Evolutionary conservation across 2,113 vertebrate species (phyloP).

Genomic region (Mastomys natalensis): DNA sequence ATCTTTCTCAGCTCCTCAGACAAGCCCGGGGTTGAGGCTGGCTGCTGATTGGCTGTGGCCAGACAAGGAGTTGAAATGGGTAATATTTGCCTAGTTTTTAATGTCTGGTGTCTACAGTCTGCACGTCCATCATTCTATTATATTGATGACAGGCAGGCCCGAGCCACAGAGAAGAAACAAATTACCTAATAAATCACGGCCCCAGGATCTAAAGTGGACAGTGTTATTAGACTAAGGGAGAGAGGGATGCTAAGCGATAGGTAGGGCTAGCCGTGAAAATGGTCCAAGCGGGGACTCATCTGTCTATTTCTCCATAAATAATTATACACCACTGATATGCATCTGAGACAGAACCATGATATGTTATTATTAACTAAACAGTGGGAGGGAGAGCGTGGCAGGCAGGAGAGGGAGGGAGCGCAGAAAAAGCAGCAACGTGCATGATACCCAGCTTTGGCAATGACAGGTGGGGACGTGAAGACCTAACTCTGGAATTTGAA

Average conservation of each 20-base stretch:
- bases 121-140: constrained; percentile 91
- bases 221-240: constrained; percentile 87
- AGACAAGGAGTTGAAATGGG: constrained; percentile 76
- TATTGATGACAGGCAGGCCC: constrained; percentile 85
- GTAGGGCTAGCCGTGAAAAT: constrained; percentile 69
- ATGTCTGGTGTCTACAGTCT: constrained; percentile 83
- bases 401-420: neutral
- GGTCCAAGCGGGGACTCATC: constrained; percentile 41
- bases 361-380: constrained; percentile 76
- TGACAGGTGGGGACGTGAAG: neutral
- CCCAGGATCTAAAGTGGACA: constrained; percentile 84
- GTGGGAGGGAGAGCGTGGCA: constrained; percentile 33
- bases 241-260: constrained; percentile 76
- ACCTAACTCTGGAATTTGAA: neutral
- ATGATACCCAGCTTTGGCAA: neutral
- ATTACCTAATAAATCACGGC: constrained; percentile 95
- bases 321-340: constrained; percentile 56
- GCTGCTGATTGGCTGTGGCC: constrained; percentile 79
- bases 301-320: constrained; percentile 45
- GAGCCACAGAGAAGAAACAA: constrained; percentile 89
- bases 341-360: constrained; percentile 30
- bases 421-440: neutral
- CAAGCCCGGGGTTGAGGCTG: constrained; percentile 81
- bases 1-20: constrained; percentile 67
- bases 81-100: constrained; percentile 84